These are phyloP conservation scores for Caenorhabditis auriculariae DNA, from an alignment of 2,888 invertebrate species.

Conservation along the genomic window DNA sequence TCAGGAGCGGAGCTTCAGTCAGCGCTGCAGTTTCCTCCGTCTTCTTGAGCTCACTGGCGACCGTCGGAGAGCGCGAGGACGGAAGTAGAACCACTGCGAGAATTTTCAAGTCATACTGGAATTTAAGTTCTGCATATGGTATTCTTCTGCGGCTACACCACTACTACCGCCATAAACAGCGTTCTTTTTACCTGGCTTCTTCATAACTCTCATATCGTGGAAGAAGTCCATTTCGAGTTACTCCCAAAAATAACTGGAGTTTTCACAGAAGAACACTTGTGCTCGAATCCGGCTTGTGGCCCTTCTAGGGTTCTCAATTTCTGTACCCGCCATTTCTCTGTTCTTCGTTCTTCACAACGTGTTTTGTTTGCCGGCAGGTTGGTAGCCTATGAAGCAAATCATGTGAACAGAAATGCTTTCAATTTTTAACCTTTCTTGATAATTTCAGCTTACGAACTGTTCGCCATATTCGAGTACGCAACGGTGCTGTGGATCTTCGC, in stretches of 20 bases:
- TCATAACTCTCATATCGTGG: too few relatives aligned
- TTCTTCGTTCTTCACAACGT: slow-evolving; percentile 22
- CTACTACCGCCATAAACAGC: slow-evolving; percentile 18
- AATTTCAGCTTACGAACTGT: slow-evolving; percentile 26
- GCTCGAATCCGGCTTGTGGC: slow-evolving; percentile 11
- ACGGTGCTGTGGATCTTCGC: slow-evolving; percentile 17
- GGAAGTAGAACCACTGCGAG: slow-evolving; percentile 11
- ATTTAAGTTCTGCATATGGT: slow-evolving; percentile 24
- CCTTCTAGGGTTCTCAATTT: slow-evolving; percentile 11
- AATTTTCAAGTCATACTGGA: not conserved
- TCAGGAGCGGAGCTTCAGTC: too few relatives aligned
- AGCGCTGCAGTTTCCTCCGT: slow-evolving; percentile 15
- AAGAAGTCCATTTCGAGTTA: too few relatives aligned
- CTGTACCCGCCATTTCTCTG: slow-evolving; percentile 17
- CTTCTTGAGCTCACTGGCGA: slow-evolving; percentile 20
- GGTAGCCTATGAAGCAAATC: too few relatives aligned
- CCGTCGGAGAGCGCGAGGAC: slow-evolving; percentile 35
- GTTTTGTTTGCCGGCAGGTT: slow-evolving; percentile 22
- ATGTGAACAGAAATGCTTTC: not conserved
- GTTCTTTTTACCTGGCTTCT: too few relatives aligned
- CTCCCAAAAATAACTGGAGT: too few relatives aligned
- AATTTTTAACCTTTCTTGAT: not conserved
- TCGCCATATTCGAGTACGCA: slow-evolving; percentile 21
- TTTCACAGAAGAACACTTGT: too few relatives aligned
- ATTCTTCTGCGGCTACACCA: slow-evolving; percentile 25